A percentile compares a stretch with the other conserved stretches of the same genome.
Conservation (phyloP, 2,113 vertebrate genomes). For the Marmota flaviventris region DNA sequence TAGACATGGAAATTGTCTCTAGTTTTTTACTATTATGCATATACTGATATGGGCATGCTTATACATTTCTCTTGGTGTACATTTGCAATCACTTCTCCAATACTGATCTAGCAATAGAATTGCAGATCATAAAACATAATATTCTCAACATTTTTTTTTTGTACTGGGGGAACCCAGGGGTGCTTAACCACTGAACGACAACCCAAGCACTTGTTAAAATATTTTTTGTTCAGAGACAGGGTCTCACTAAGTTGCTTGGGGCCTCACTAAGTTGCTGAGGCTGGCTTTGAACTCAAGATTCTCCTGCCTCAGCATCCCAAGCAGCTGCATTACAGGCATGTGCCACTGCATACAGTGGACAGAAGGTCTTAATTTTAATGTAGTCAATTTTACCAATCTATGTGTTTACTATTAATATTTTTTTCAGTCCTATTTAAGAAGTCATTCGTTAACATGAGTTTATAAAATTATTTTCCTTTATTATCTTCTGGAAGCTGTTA, state of each 20-base stretch:
- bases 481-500: not conserved
- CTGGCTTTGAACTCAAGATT: no score
- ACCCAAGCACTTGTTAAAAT: no score
- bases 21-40: not conserved
- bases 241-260: no score
- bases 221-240: no score
- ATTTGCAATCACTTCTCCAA: not conserved
- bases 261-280: no score
- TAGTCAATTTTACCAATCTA: not conserved
- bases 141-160: not conserved
- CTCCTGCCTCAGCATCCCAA: no score
- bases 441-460: not conserved
- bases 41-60: not conserved
- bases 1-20: not conserved
- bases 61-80: not conserved
- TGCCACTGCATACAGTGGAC: no score
- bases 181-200: no score
- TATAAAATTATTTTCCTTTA: not conserved
- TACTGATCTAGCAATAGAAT: not conserved
- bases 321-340: no score
- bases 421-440: not conserved
- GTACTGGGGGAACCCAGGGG: no score
- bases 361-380: not conserved
- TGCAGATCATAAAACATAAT: not conserved
- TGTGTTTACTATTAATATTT: not conserved